These are phyloP conservation scores for Prosopocoilus inquinatus DNA, from an alignment of 2,888 invertebrate species.

Conservation along the genomic window DNA sequence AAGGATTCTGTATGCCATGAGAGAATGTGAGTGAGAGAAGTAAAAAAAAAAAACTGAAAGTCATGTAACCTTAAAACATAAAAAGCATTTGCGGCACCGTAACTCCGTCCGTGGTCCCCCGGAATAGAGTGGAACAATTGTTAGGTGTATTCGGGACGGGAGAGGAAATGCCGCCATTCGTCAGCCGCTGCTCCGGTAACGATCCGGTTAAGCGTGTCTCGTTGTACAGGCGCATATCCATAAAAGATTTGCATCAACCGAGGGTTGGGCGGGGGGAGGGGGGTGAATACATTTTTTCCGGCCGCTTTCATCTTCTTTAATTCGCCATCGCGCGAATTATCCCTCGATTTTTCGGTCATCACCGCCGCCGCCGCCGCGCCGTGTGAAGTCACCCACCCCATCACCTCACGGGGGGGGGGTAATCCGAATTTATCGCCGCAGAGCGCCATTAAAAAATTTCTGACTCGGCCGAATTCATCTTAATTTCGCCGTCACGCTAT, in stretches of 20 bases:
- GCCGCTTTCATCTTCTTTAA: conserved; percentile 4
- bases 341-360: not conserved
- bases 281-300: not conserved
- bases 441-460: not conserved
- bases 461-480: not conserved
- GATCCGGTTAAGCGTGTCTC: conserved; percentile 39
- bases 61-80: too few species aligned
- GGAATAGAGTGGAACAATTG: too few species aligned
- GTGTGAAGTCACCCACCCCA: not conserved
- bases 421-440: conserved; percentile 2
- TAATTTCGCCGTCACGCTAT: not conserved
- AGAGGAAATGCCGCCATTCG: conserved; percentile 8
- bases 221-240: conserved; percentile 37
- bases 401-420: not conserved
- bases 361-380: not conserved
- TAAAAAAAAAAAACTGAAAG: too few species aligned
- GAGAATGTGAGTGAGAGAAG: too few species aligned
- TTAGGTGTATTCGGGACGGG: too few species aligned
- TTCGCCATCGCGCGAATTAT: conserved; percentile 14
- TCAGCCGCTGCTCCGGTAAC: conserved; percentile 35
- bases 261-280: too few species aligned
- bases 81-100: too few species aligned
- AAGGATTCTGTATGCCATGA: too few species aligned
- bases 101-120: too few species aligned
- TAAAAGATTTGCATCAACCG: conserved; percentile 27